Evolutionary conservation across 2,113 vertebrate genomes (phyloP), one percentile per base, ranked within the genome.

Genomic region (Pollachius pollachius): DNA sequence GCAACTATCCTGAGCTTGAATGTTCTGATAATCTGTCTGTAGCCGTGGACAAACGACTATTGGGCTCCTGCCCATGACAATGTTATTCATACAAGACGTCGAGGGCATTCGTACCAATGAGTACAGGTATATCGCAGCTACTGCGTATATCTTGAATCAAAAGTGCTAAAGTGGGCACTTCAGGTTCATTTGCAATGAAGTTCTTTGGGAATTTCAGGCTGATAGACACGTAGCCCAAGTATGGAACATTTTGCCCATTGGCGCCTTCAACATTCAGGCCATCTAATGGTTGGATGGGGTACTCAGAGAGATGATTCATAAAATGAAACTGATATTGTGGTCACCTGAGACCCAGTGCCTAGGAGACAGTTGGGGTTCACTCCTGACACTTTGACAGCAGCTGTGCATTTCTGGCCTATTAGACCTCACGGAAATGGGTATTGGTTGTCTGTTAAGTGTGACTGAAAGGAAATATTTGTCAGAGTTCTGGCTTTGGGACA

Each of bases 341-440:
- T 76, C 17, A 76, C 69, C 54, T n/a, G n/a, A n/a, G n/a, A n/a
- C n/a, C n/a, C n/a, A n/a, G n/a, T n/a, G n/a, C n/a, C n/a, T n/a
- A n/a, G 62, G 15, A 79, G 7, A 4, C 68, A 79, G 48, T 54
- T 70, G 70, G 48, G 64, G 8, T 68, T 59, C 4, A 78, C 71
- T 3, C 54, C 64, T 21, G 27, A 41, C 25, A 78, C 59, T 23
- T 8, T 56, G 3, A 65, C 19, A 18, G 34, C 27, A 23, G 56
- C 67, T 19, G 27, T 66, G 15, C 67, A 66, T 63, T 73, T 70
- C 4, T 52, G 18, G 1, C 75, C 70, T 41, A 73, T 27, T 18
- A 73, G 63, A 2, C 66, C 56, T 69, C 52, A 65, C 5, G 66
- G 65, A 15, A 67, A 2, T 41, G 30, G 23, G 3, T 17, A 15